phyloP scores from a whole-genome alignment of 2,888 invertebrate species.

The Oscheius sp. region DNA sequence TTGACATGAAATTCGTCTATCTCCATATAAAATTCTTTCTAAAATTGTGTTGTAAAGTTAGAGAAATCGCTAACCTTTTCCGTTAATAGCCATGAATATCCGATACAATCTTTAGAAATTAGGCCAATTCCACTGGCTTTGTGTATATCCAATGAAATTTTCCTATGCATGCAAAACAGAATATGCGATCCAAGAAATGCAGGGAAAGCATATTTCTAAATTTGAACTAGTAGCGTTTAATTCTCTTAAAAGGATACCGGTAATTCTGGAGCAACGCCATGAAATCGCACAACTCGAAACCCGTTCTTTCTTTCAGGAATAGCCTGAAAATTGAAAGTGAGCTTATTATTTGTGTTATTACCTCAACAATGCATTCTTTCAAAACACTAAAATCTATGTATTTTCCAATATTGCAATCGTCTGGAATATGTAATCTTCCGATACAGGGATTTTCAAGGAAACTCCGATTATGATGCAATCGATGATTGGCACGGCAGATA shows the following conservation, averaged over 20 bases:
- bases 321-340: not conserved
- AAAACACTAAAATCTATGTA: not conserved
- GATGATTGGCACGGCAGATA: not conserved
- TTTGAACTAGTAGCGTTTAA: not conserved
- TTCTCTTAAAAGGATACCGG: not conserved
- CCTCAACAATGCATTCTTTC: not conserved
- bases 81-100: not conserved
- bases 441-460: not conserved
- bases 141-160: not conserved
- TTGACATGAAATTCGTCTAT: too few relatives aligned
- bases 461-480: not conserved
- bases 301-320: not conserved
- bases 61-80: too few relatives aligned
- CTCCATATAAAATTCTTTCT: too few relatives aligned
- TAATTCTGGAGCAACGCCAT: not conserved
- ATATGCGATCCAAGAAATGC: not conserved
- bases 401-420: not conserved
- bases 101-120: not conserved
- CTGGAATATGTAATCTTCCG: not conserved
- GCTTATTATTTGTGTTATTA: not conserved
- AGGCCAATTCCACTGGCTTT: not conserved
- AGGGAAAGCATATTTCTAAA: not conserved
- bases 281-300: not conserved
- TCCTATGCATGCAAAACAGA: not conserved
- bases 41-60: too few relatives aligned